Evolutionary conservation across 2,888 invertebrate genomes (phyloP), one percentile per base, ranked within the genome.

Genomic region (Macrosiphum euphorbiae): DNA sequence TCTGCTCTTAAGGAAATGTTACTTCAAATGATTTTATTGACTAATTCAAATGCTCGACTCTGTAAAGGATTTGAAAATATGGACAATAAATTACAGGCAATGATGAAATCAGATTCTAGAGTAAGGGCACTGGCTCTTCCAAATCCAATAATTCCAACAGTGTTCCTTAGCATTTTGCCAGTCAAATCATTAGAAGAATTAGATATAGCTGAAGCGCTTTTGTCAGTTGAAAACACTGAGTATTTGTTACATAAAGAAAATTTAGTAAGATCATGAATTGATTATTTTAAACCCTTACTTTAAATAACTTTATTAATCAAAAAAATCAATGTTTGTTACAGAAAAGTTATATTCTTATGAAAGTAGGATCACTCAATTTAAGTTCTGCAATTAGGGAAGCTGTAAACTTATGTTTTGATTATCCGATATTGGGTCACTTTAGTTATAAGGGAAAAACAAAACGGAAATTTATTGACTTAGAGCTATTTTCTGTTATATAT

Each of bases 111-210:
- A n/a, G 86, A 86, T 35, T 16, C 8, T 86, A 86, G 86, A 35
- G 35, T 35, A 44, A 86, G 86, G 86, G 86, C 86, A 86, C 86
- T 86, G 35, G 86, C 86, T 86, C 86, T 86, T 86, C 47, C 86
- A 35, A 86, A 35, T 86, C 86, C 86, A 47, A 35, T 86, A 47
- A 86, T 86, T 47, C 86, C 86, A 47, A 35, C 86, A 35, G 86
- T 35, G 26, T 86, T 86, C 10, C 26, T 86, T 35, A 86, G 35
- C 26, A 26, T 86, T 47, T 86, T 86, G 47, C 86, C 86, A 35
- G 47, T 86, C 24, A 86, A 86, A 86, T 35, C 26, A 26, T 35
- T 86, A 26, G 84, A 84, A 10, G 20, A 84, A 41, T 28, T 84
- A 84, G 84, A 84, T 41, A 84, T 28, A 41, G 84, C 24, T 84